phyloP scores from a whole-genome alignment of 2,113 vertebrate genomes.

The Eidolon helvum region DNA sequence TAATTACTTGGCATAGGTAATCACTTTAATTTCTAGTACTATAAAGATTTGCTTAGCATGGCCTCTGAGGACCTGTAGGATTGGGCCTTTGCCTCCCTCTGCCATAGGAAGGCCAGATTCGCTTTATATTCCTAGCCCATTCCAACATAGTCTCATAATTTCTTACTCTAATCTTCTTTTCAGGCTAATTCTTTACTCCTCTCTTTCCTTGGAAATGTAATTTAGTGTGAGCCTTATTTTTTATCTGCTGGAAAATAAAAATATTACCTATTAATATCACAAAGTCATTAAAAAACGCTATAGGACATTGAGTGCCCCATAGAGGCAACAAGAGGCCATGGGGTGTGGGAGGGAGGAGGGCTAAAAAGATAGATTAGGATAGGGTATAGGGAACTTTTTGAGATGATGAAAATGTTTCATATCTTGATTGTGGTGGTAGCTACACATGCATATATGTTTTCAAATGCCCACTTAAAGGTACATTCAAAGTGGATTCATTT shows the following conservation, averaged over 20 bases:
- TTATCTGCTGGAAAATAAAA: neutral
- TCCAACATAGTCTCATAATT: neutral
- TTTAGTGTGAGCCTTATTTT: neutral
- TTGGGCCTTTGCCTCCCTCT: neutral
- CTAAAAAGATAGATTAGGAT: neutral
- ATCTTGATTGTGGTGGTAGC: neutral
- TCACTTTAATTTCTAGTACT: neutral
- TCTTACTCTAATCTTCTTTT: neutral
- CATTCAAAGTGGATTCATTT: neutral
- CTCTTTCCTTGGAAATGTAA: neutral
- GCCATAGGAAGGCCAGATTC: neutral
- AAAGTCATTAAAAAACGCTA: neutral
- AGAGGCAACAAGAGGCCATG: neutral
- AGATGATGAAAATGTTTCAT: neutral
- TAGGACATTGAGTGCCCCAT: neutral
- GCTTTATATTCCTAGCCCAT: neutral
- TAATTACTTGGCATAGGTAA: neutral
- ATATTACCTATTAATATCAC: neutral
- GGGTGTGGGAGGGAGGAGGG: fast-evolving
- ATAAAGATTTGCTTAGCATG: neutral
- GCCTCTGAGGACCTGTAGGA: neutral
- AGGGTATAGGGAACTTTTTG: neutral
- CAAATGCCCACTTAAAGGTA: neutral
- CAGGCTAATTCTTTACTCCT: neutral
- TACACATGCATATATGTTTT: neutral